Evolutionary conservation across 2,888 invertebrate species (phyloP).

Genomic region (Oscheius myriophilus): DNA sequence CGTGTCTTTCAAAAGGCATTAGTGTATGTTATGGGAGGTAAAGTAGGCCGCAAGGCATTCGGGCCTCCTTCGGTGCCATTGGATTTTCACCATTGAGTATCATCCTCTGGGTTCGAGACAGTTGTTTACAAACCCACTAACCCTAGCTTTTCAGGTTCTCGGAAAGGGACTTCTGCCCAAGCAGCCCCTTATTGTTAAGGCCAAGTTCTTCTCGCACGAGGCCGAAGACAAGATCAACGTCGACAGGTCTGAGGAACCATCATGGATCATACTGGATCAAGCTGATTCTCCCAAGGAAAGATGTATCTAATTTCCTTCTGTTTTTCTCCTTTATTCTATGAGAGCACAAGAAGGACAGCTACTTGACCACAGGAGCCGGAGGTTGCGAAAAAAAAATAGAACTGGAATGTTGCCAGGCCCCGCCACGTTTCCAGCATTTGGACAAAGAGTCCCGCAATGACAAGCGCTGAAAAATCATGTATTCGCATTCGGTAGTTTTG

Average conservation of each 20-base stretch:
- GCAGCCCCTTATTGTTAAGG: constrained; percentile 97
- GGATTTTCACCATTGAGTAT: constrained; percentile 32
- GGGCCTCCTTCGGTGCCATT: constrained; percentile 49
- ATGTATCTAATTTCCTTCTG: constrained; percentile 37
- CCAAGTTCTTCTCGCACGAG: constrained; percentile 95
- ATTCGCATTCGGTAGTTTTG: too few relatives aligned
- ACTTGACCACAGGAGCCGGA: too few relatives aligned
- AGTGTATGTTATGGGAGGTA: constrained; percentile 49
- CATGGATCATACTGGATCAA: constrained; percentile 90
- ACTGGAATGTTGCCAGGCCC: too few relatives aligned
- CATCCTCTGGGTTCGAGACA: constrained; percentile 41
- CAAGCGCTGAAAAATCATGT: too few relatives aligned
- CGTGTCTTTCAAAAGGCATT: constrained; percentile 34
- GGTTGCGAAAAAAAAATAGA: too few relatives aligned
- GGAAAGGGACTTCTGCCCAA: constrained; percentile 96
- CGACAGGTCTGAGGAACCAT: constrained; percentile 94
- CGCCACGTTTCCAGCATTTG: too few relatives aligned
- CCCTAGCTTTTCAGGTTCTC: constrained; percentile 80
- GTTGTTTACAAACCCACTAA: not conserved
- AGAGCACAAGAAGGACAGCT: too few relatives aligned
- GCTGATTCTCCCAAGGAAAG: constrained; percentile 51
- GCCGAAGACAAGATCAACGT: constrained; percentile 97
- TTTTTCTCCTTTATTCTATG: too few relatives aligned
- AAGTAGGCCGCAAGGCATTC: constrained; percentile 37
- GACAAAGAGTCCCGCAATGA: too few relatives aligned